Conservation (phyloP, 2,888 invertebrate genomes). For the Phengaris arion region DNA sequence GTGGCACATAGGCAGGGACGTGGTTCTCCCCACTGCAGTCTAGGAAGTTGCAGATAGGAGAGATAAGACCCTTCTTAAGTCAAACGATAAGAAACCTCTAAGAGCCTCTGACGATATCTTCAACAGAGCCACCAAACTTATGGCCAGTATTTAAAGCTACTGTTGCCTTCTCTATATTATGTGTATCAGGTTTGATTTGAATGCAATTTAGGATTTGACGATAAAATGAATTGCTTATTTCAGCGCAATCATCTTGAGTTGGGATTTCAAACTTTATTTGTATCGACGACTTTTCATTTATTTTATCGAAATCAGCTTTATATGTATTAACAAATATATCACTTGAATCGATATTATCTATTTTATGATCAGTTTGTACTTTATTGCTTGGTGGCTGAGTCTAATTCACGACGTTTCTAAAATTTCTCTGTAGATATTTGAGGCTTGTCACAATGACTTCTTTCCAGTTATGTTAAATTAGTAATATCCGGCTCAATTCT, state of each 20-base stretch:
- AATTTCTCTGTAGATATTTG: neutral
- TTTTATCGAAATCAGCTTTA: conserved; percentile 23
- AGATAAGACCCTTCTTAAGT: conserved; percentile 46
- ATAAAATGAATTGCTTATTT: conserved; percentile 50
- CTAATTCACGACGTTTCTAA: too few relatives aligned
- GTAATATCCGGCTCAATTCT: conserved; percentile 34
- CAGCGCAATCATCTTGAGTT: conserved; percentile 57
- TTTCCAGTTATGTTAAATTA: neutral
- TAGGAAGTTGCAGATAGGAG: conserved; percentile 44
- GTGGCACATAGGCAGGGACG: neutral
- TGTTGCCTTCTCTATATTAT: conserved; percentile 42
- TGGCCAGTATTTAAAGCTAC: conserved; percentile 66
- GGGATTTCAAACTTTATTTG: conserved; percentile 54
- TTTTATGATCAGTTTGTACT: neutral
- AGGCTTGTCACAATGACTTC: too few relatives aligned
- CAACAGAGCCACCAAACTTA: conserved; percentile 55
- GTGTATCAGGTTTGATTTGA: neutral
- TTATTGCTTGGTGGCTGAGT: neutral
- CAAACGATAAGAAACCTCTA: conserved; percentile 54
- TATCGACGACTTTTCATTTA: conserved; percentile 44
- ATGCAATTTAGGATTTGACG: conserved; percentile 12
- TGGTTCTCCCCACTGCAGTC: conserved; percentile 33
- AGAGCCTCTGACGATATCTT: conserved; percentile 57
- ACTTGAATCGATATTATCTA: neutral
- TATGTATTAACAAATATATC: neutral